phyloP scores from a whole-genome alignment of 2,888 invertebrate genomes.

The Ormyrus pomaceus region DNA sequence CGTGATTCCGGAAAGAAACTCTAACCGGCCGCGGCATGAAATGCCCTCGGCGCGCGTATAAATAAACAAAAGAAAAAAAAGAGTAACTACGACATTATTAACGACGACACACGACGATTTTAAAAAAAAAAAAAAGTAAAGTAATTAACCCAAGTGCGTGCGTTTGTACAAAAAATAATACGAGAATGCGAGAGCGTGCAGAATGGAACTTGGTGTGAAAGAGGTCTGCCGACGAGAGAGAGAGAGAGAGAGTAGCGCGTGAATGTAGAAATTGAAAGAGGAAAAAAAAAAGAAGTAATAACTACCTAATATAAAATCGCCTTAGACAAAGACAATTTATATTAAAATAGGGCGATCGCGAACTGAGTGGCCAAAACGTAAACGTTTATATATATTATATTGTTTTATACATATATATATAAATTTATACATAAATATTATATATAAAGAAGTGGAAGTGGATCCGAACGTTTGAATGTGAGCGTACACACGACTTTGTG shows the following conservation, averaged over 20 bases:
- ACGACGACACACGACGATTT: constrained; percentile 25
- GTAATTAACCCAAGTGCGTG: constrained; percentile 35
- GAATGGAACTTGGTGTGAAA: constrained; percentile 69
- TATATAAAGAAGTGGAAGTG: constrained; percentile 48
- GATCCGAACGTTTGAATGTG: constrained; percentile 44
- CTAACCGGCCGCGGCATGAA: constrained; percentile 49
- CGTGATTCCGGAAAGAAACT: constrained; percentile 47
- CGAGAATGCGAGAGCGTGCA: constrained; percentile 63
- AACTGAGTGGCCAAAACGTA: constrained; percentile 75
- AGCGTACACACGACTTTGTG: constrained; percentile 52
- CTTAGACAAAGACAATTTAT: constrained; percentile 70
- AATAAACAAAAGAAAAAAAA: constrained; percentile 31
- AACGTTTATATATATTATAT: constrained; percentile 74
- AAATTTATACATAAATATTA: constrained; percentile 60
- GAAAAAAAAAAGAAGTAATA: constrained; percentile 63
- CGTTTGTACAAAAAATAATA: constrained; percentile 58
- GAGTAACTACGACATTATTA: constrained; percentile 52
- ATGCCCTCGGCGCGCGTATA: constrained; percentile 35
- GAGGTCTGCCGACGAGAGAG: constrained; percentile 43
- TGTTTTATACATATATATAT: constrained; percentile 66
- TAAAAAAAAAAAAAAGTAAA: too few species aligned
- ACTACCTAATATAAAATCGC: constrained; percentile 66
- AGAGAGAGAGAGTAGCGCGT: too few species aligned
- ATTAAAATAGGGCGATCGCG: constrained; percentile 70
- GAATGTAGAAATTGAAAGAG: constrained; percentile 21